A percentile compares a stretch with the other conserved stretches of the same genome.
Conservation (phyloP, 1,140 invertebrate genomes). For the Chrysoperla carnea region DNA sequence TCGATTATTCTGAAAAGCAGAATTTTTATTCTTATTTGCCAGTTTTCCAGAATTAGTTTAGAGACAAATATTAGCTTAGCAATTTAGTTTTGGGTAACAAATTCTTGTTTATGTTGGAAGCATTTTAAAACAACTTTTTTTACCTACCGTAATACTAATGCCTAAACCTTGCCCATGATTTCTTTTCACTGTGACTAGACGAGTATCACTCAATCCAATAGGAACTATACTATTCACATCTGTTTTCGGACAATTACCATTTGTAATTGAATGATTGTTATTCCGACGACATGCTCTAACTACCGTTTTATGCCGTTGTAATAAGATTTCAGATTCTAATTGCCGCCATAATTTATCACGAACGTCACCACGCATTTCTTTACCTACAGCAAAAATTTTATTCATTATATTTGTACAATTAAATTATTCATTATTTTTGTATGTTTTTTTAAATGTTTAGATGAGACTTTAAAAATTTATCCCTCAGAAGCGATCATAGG, state of each 20-base stretch:
- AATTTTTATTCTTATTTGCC: no score
- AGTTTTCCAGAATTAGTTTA: no score
- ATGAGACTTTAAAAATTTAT: no score
- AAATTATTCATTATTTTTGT: not conserved
- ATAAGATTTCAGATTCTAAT: conserved; percentile 68
- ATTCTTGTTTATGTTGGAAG: no score
- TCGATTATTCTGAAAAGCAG: no score
- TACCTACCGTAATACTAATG: conserved; percentile 61
- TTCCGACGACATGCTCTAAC: conserved; percentile 34
- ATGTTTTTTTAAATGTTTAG: no score
- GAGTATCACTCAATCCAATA: conserved; percentile 26
- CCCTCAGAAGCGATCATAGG: no score
- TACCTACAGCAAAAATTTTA: conserved; percentile 20
- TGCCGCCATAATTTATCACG: conserved; percentile 70
- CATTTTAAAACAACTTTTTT: conserved; percentile 14
- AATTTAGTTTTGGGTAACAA: no score
- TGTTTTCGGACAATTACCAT: conserved; percentile 11
- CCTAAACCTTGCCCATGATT: conserved; percentile 55
- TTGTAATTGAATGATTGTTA: conserved; percentile 10
- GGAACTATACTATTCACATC: conserved; percentile 6
- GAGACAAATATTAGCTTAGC: no score
- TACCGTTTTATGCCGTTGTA: conserved; percentile 70
- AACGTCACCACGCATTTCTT: conserved; percentile 53
- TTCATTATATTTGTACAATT: not conserved
- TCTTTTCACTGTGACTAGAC: conserved; percentile 39